These are phyloP conservation scores for Hapalemur alaotrensis DNA, from an alignment of 2,797 vertebrate genomes.

Conservation along the genomic window DNA sequence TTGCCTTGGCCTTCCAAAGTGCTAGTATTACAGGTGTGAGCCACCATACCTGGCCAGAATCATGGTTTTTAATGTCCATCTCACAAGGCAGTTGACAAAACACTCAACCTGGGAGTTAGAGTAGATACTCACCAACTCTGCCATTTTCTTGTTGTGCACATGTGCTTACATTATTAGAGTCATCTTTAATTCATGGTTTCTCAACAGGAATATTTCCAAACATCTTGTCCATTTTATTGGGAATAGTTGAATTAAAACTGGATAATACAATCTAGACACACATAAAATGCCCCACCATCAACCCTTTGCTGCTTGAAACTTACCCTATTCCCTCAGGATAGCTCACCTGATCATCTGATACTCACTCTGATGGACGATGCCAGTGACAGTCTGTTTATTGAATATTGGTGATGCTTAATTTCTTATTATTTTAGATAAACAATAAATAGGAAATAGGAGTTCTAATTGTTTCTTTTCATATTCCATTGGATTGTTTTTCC, in stretches of 20 bases:
- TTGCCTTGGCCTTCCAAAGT: background rate
- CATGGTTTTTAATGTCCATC: background rate
- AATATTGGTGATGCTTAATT: background rate
- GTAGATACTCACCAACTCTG: background rate
- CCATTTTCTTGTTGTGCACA: background rate
- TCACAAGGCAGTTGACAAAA: background rate
- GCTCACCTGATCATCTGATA: background rate
- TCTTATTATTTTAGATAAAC: constrained; percentile 34
- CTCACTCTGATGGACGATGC: background rate
- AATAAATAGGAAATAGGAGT: constrained; percentile 27
- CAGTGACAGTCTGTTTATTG: background rate
- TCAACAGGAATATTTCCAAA: constrained; percentile 19
- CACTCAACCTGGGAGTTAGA: background rate
- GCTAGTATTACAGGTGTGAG: background rate
- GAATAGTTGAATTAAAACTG: constrained; percentile 23
- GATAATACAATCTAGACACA: background rate
- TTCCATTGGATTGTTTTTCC: constrained; percentile 15
- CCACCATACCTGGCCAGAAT: background rate
- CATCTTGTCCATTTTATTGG: background rate
- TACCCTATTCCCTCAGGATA: background rate
- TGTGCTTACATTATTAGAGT: constrained; percentile 21
- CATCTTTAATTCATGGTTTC: constrained; percentile 37
- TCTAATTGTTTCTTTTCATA: background rate
- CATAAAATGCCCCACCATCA: background rate
- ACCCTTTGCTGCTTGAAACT: background rate